Evolutionary conservation across 2,113 vertebrate species (phyloP).

Genomic region (Coregonus clupeaformis): DNA sequence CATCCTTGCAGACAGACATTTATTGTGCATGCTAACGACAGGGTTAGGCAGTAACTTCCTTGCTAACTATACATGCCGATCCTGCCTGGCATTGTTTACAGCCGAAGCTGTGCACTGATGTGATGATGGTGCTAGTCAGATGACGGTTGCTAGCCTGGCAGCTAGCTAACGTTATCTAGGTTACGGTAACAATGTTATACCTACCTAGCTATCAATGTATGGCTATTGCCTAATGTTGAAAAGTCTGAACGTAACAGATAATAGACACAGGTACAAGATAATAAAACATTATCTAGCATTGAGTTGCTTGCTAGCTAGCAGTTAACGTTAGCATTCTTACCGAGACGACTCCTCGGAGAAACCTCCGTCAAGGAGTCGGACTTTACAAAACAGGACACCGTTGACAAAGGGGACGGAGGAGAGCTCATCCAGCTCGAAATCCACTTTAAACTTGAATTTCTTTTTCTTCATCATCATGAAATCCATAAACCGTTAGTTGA

Average conservation of each 20-base stretch:
- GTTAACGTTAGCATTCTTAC: conserved; percentile 64
- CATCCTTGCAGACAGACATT: no score
- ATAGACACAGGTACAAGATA: neutral
- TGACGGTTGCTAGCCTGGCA: no score
- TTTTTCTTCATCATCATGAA: conserved; percentile 97
- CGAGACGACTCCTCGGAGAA: conserved; percentile 92
- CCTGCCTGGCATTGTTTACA: no score
- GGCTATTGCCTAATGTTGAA: neutral
- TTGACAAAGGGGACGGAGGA: conserved; percentile 97
- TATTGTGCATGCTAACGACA: no score
- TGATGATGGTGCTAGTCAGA: no score
- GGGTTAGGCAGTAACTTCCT: no score
- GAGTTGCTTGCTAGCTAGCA: no score
- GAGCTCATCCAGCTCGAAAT: conserved; percentile 93
- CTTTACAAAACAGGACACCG: conserved; percentile 96
- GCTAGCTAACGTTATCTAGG: no score
- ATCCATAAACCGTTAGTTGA: conserved; percentile 66
- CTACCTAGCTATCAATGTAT: neutral
- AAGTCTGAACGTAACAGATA: neutral
- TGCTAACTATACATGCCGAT: no score
- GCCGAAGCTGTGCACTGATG: no score
- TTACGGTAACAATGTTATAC: neutral
- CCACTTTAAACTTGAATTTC: conserved; percentile 97
- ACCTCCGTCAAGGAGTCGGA: conserved; percentile 91
- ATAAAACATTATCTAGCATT: no score